phyloP scores from a whole-genome alignment of 2,888 invertebrate species.

The Caenorhabditis sp. region DNA sequence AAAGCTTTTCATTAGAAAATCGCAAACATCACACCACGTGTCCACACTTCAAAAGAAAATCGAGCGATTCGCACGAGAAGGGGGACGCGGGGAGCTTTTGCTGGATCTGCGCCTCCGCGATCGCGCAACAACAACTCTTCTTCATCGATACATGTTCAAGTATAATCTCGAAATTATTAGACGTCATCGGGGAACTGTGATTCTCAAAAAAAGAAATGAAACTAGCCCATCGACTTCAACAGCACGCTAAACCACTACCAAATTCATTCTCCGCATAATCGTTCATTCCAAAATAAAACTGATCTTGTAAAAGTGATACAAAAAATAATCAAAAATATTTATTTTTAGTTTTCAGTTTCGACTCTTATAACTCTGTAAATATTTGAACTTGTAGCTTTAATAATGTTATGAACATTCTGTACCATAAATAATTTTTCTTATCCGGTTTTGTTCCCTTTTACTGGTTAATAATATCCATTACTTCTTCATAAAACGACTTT shows the following conservation, averaged over 20 bases:
- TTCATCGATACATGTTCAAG: conserved; percentile 52
- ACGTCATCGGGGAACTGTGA: conserved; percentile 45
- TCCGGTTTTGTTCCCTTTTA: too few relatives aligned
- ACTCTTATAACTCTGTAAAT: too few relatives aligned
- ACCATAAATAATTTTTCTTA: too few relatives aligned
- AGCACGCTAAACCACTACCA: neutral
- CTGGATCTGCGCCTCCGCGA: conserved; percentile 46
- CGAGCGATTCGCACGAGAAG: conserved; percentile 42
- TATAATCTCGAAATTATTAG: conserved; percentile 53
- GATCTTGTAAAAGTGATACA: neutral
- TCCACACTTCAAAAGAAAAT: conserved; percentile 36
- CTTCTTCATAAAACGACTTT: neutral
- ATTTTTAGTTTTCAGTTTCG: too few relatives aligned
- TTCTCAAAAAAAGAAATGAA: conserved; percentile 30
- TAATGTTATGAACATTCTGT: too few relatives aligned
- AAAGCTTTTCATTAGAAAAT: conserved; percentile 17
- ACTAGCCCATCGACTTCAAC: conserved; percentile 9
- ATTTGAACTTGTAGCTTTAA: too few relatives aligned
- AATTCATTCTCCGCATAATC: neutral
- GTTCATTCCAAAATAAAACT: neutral
- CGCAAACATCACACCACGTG: conserved; percentile 17
- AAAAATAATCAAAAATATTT: too few relatives aligned
- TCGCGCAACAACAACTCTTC: conserved; percentile 40
- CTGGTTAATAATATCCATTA: too few relatives aligned
- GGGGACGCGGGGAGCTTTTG: conserved; percentile 39